Evolutionary conservation across 2,113 vertebrate genomes (phyloP).

Genomic region (Dicerorhinus sumatrensis): DNA sequence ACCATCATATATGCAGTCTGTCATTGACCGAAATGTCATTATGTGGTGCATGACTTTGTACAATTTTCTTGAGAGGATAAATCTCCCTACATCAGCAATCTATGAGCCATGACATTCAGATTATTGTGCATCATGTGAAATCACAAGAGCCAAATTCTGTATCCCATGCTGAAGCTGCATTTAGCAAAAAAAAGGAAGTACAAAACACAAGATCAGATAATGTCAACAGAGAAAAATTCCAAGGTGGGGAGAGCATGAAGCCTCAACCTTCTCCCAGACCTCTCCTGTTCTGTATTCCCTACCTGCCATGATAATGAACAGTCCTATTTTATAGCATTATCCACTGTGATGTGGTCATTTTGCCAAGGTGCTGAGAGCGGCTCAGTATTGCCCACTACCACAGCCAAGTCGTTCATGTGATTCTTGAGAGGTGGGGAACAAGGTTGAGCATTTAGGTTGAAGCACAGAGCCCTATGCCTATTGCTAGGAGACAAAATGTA

Average conservation of each 20-base stretch:
- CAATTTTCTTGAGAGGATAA: background rate
- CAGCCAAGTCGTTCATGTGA: too few relatives aligned
- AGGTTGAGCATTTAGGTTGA: background rate
- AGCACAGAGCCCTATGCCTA: background rate
- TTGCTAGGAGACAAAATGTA: background rate
- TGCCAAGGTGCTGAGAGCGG: background rate
- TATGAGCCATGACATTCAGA: background rate
- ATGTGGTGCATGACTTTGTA: too few relatives aligned
- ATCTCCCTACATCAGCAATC: background rate
- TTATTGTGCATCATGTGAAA: background rate
- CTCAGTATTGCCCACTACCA: rapidly evolving
- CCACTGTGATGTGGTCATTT: too few relatives aligned
- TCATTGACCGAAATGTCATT: too few relatives aligned
- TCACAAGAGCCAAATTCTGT: background rate
- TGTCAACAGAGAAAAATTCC: background rate
- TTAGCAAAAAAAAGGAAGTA: background rate
- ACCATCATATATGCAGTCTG: too few relatives aligned
- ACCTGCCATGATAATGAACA: too few relatives aligned
- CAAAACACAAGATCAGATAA: background rate
- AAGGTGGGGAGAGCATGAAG: rapidly evolving
- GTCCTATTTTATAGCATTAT: background rate
- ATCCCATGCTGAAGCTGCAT: background rate
- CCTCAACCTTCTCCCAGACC: background rate
- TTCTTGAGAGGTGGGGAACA: too few relatives aligned
- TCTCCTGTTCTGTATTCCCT: background rate